Percentiles rank a stretch among this genome's conserved stretches.
phyloP scores from a whole-genome alignment of 2,797 vertebrate species.

The Falco columbarius region DNA sequence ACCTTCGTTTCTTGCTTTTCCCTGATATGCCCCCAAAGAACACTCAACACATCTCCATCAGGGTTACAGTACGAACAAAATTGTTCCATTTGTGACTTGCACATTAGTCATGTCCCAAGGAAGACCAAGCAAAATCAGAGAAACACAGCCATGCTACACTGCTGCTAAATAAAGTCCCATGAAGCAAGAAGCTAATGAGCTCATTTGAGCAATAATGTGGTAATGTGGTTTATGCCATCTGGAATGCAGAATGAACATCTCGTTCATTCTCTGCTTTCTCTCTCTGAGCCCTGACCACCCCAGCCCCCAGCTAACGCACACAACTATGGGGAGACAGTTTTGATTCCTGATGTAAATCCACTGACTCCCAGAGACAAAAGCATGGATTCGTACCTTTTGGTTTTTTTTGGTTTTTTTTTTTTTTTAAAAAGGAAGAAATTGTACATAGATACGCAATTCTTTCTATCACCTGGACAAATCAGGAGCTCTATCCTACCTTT shows the following conservation, averaged over 20 bases:
- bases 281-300: background rate
- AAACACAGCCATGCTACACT: background rate
- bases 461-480: slow-evolving; percentile 31
- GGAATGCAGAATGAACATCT: background rate
- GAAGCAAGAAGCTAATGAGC: slow-evolving; percentile 5
- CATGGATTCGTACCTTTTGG: background rate
- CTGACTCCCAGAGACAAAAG: background rate
- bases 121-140: background rate
- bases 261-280: background rate
- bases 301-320: background rate
- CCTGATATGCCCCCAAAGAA: background rate
- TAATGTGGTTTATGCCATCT: background rate
- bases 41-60: background rate
- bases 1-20: background rate
- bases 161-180: background rate
- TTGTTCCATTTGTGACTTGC: background rate
- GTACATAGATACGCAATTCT: background rate
- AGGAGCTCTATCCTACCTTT: slow-evolving; percentile 61
- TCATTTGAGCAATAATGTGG: background rate
- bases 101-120: background rate
- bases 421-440: background rate
- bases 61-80: background rate
- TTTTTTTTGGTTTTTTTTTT: too few species aligned
- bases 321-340: background rate
- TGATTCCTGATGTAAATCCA: background rate